Evolutionary conservation across 2,113 vertebrate genomes (phyloP), one percentile per base, ranked within the genome.

Genomic region (Atrichornis clamosus): DNA sequence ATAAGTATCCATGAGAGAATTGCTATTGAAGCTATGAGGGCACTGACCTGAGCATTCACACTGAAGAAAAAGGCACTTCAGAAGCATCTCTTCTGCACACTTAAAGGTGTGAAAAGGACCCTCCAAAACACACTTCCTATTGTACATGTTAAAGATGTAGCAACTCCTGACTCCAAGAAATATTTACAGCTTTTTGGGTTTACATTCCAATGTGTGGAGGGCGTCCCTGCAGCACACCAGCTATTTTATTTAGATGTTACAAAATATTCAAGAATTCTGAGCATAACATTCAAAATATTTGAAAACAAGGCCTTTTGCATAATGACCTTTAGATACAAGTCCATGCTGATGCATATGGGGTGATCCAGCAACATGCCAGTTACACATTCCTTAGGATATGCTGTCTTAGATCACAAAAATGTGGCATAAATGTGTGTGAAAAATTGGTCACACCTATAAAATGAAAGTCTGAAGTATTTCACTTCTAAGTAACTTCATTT

Each of bases 371-470:
- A 37, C 16, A 28, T 0, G 2, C 12, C n/a, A 65, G 27, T 24
- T 11, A 22, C 23, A 33, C 7, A 47, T 30, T 47, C 16, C 55
- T 69, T 20, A 16, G 24, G 63, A 86, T 35, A 32, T 19, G 11
- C 33, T 92, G 3, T 2, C 20, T 39, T 19, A 47, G 9, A 72
- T 15, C 15, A 7, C 53, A 13, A 0, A 44, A 39, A 76, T 3
- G 3, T n/a, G n/a, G n/a, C n/a, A n/a, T n/a, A n/a, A n/a, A n/a
- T n/a, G n/a, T n/a, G n/a, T n/a, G n/a, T 6, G 23, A 70, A 58
- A 63, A 55, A 44, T 11, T n/a, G 30, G 62, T 73, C 55, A 68
- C 62, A 64, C 33, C 67, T 84, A 17, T 26, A 49, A 82, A 69
- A 62, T 35, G 13, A 21, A 90, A 76, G 39, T 13, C 53, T 49